Evolutionary conservation across 2,113 vertebrate species (phyloP), one percentile per base, ranked within the genome.

Genomic region (Pedetes capensis): DNA sequence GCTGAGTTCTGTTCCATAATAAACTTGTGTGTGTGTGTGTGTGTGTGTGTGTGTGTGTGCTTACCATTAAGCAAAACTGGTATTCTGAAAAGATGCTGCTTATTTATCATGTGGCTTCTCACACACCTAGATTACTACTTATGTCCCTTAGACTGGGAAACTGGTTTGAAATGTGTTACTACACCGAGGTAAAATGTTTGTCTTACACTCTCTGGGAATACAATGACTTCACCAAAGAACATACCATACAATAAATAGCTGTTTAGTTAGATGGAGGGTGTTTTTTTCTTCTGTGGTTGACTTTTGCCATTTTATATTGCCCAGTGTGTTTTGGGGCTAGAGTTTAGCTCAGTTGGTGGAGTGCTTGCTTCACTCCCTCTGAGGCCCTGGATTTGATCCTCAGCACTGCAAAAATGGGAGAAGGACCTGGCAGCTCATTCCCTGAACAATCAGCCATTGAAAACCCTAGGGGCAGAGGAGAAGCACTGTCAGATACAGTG

Each of bases 151-250:
- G 64, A 80, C 78, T 82, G 42, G 84, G 63, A 93, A 68, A 39
- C n/a, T 68, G 61, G 27, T 83, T 97, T 95, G 64, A 91, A 76
- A 74, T 85, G 6, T 88, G 47, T 91, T 85, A 81, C 61, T 22
- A 91, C 34, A 81, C 55, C 49, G 71, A 91, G 49, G 34, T 92
- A 87, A 90, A 91, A 68, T 94, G 91, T 64, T 83, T 94, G 18
- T 37, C 76, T 84, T 63, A 84, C 14, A 16, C 42, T n/a, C 44
- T 75, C 39, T 84, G 9, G 39, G 47, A 57, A 66, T 87, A 68
- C 55, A 94, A 0, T 68, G 68, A 81, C 10, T n/a, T 96, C 39
- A 66, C 44, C 37, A 57, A 81, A 94, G 34, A 91, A 75, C 75
- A 32, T 17, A 29, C 44, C 10, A 23, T 89, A 25, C 22, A 81